Evolutionary conservation across 1,140 invertebrate species (phyloP).

Genomic region (Onthophagus taurus): DNA sequence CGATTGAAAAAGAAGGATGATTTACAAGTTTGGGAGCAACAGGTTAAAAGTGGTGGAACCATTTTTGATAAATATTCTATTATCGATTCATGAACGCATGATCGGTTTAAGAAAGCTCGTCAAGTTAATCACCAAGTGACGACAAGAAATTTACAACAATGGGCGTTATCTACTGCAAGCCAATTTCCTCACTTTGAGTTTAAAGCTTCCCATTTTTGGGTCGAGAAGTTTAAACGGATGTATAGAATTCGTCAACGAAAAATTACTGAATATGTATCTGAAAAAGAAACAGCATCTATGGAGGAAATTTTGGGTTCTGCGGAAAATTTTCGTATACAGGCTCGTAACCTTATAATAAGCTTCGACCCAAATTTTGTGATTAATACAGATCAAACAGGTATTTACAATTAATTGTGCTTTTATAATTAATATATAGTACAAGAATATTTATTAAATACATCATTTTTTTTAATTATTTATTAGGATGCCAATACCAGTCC

Average conservation of each 20-base stretch:
- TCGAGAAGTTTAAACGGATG: conserved; percentile 17
- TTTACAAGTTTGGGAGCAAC: too few relatives aligned
- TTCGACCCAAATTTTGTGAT: not conserved
- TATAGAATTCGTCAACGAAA: conserved; percentile 21
- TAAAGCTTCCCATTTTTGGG: conserved; percentile 17
- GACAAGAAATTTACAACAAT: conserved; percentile 19
- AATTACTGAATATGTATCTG: conserved; percentile 21
- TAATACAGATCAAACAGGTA: not conserved
- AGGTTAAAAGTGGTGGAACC: too few relatives aligned
- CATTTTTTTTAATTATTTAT: not conserved
- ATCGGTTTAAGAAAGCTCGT: conserved; percentile 17
- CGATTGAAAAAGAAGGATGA: too few relatives aligned
- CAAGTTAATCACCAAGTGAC: conserved; percentile 18
- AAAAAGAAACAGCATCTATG: conserved; percentile 15
- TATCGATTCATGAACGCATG: too few relatives aligned
- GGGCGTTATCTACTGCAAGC: conserved; percentile 19
- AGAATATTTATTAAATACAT: too few relatives aligned
- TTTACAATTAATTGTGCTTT: too few relatives aligned
- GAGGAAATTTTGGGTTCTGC: conserved; percentile 16
- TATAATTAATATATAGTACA: too few relatives aligned
- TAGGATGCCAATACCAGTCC: not conserved
- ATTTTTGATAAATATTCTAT: too few relatives aligned
- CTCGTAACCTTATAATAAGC: not conserved
- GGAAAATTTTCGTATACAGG: conserved; percentile 14
- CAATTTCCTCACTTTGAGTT: conserved; percentile 19